Conservation (phyloP, 2,113 vertebrate genomes). For the Odobenus rosmarus region DNA sequence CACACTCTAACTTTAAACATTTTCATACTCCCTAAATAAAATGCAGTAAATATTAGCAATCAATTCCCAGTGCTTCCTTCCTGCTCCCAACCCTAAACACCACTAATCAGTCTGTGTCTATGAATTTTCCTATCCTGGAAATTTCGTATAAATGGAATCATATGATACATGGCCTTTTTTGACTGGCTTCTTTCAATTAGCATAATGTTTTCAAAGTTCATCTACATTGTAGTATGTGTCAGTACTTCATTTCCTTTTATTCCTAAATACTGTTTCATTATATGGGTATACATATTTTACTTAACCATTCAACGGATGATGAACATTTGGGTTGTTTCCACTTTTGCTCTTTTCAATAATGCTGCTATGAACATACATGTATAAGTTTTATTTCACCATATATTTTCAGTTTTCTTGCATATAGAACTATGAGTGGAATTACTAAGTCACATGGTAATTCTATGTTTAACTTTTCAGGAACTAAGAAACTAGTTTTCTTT, state of each 20-base stretch:
- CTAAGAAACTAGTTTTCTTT: not conserved
- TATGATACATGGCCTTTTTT: not conserved
- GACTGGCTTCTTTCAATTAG: not conserved
- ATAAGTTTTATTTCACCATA: not conserved
- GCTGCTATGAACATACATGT: not conserved
- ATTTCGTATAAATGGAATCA: not conserved
- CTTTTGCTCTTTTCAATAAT: not conserved
- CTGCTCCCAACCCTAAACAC: not conserved
- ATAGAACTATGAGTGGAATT: not conserved
- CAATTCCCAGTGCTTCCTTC: not conserved
- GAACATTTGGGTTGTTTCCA: not conserved
- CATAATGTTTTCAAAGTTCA: not conserved
- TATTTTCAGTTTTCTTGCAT: not conserved
- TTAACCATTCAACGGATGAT: not conserved
- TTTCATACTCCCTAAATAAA: not conserved
- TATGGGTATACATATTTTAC: not conserved
- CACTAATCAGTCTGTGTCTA: not conserved
- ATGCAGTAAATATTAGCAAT: not conserved
- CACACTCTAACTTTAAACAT: not conserved
- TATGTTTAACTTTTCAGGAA: not conserved
- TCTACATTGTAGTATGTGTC: not conserved
- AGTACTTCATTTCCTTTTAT: not conserved
- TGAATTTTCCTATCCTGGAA: not conserved
- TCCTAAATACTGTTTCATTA: not conserved
- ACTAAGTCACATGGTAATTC: not conserved